These are phyloP conservation scores for Spodoptera littoralis DNA, from an alignment of 2,888 invertebrate species.

Conservation along the genomic window DNA sequence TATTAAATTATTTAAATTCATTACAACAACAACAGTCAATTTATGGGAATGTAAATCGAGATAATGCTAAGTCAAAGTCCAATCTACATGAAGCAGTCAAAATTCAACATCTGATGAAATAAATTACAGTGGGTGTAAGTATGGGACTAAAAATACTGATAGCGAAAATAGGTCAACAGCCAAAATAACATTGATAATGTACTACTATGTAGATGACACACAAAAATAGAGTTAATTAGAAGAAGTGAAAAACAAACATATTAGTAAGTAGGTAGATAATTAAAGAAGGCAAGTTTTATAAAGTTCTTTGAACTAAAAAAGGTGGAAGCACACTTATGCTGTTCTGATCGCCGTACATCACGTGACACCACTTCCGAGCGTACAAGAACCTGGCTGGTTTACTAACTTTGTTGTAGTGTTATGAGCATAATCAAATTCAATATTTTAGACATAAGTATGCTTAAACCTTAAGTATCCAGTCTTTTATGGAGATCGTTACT, in stretches of 20 bases:
- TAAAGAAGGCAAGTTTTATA: no score
- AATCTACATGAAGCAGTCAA: background rate
- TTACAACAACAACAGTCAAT: background rate
- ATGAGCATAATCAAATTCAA: no score
- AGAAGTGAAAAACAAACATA: conserved; percentile 8
- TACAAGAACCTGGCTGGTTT: no score
- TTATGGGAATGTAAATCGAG: background rate
- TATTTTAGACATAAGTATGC: no score
- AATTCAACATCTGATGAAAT: conserved; percentile 1
- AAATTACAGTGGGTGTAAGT: background rate
- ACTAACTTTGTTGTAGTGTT: no score
- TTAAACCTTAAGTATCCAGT: conserved; percentile 1
- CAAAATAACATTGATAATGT: conserved; percentile 7
- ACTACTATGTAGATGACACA: conserved; percentile 4
- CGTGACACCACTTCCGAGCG: no score
- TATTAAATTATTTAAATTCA: conserved; percentile 3
- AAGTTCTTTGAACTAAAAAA: background rate
- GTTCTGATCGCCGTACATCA: no score
- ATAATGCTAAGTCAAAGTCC: background rate
- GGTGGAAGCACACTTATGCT: no score
- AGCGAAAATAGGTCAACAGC: conserved; percentile 17
- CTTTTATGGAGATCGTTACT: conserved; percentile 63
- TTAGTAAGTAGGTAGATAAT: no score
- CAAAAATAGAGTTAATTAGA: conserved; percentile 5
- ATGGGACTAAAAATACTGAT: conserved; percentile 4